Base-by-base conservation (phyloP, 2,888 invertebrate genomes). In the Patella ulyssiponensis region DNA sequence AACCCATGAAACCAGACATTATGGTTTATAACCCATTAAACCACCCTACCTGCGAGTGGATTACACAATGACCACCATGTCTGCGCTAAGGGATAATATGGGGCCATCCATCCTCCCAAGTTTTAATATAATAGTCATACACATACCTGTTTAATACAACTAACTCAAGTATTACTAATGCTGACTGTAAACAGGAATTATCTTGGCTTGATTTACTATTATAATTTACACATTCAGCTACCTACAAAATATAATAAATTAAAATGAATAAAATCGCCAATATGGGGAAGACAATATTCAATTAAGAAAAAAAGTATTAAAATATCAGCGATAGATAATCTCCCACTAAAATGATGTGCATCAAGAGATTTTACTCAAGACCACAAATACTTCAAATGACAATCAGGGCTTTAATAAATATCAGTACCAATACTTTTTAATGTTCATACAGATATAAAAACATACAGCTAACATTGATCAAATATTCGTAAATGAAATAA, bases 141-240 rank as follows among this genome's bases (percentile, higher is more conserved):
- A 73, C 76, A 27, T 95, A 95, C 89, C 97, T 96, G 90, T 97
- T 96, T 23, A 97, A 93, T 0, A 98, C 96, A 86, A 98, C 95
- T 89, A 96, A 97, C 92, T 98, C 98, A 71, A 98, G 93, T 88
- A 98, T 98, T 17, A 97, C 97, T 17, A 98, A 93, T 69, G 97
- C 95, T 74, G 96, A 95, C 91, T 97, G 96, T n/a, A 96, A 94
- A 51, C 87, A 86, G 11, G 83, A 83, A 15, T 76, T 78, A 77
- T 80, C 85, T 78, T 71, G 81, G 51, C 77, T 79, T 58, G 71
- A 78, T 11, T 84, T 82, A 14, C 79, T 81, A 3, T 83, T 83
- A 58, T 82, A 80, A 69, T 82, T 82, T 12, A 88, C 83, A 83
- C 85, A 86, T 53, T 86, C 84, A 15, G 87, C 85, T n/a, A 89